Percentiles rank a stretch among this genome's conserved stretches.
Evolutionary conservation across 1,140 invertebrate genomes (phyloP).

Genomic region (Lasioglossum baleicum): DNA sequence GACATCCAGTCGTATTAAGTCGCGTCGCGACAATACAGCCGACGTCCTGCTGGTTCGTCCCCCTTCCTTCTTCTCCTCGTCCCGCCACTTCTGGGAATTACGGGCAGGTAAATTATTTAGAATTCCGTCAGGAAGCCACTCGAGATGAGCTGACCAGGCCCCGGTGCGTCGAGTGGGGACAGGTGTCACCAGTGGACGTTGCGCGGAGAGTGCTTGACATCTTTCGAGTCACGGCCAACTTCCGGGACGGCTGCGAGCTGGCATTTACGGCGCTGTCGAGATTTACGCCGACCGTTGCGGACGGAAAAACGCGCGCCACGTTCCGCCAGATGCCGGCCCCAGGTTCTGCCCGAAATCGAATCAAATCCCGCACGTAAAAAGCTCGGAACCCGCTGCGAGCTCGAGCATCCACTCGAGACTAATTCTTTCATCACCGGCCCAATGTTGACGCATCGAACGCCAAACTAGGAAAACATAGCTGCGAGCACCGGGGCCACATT

Average conservation of each 20-base stretch:
- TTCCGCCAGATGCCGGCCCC: too few species aligned
- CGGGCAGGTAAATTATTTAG: conserved; percentile 22
- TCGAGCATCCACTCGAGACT: too few species aligned
- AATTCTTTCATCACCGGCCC: too few species aligned
- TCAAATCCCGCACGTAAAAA: too few species aligned
- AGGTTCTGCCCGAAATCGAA: too few species aligned
- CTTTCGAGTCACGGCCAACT: conserved; percentile 7
- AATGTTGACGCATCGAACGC: too few species aligned
- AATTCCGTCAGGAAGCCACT: neutral
- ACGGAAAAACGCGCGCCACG: too few species aligned
- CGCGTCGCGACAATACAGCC: conserved; percentile 4
- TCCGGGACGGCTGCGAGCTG: neutral
- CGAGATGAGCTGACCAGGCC: neutral
- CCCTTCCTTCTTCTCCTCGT: too few species aligned
- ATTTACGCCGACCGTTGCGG: neutral
- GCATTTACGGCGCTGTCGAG: neutral
- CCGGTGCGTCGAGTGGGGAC: conserved; percentile 8
- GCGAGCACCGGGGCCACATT: too few species aligned
- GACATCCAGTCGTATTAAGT: conserved; percentile 15
- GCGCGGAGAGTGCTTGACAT: conserved; percentile 4
- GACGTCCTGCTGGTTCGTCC: neutral
- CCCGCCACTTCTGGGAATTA: conserved; percentile 26
- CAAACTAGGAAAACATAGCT: too few species aligned
- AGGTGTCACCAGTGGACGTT: conserved; percentile 5
- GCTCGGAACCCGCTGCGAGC: too few species aligned